Evolutionary conservation across 2,797 vertebrate genomes (phyloP), one percentile per base, ranked within the genome.

Genomic region (Manis pentadactyla): DNA sequence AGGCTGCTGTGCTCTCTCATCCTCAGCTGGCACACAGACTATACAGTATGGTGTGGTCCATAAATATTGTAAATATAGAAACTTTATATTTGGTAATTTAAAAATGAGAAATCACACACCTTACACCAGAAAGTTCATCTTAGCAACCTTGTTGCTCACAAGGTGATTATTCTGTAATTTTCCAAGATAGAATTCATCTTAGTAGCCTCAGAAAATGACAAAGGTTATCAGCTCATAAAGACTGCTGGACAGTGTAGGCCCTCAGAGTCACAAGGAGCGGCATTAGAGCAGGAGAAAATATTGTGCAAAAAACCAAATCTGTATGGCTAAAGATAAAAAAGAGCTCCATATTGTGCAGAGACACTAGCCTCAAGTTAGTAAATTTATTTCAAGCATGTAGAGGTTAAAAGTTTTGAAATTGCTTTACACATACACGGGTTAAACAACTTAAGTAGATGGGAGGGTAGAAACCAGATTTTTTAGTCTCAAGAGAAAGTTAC

Each of bases 181-280:
- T 77, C 39, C 85, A 53, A 64, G 37, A 91, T 57, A 89, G 31
- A 96, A 57, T 82, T 96, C 55, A 96, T 84, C 83, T 81, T 46
- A 66, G 87, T 10, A 64, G 68, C 81, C 86, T 78, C 86, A 75
- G 42, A 84, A 94, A 96, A 51, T 69, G 77, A 61, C 78, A 86
- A 51, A 18, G 39, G 53, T 42, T 68, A 97, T 79, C 69, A 87
- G 87, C 64, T 93, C 73, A 37, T 57, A 84, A 95, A 91, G 71
- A 90, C n/a, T 57, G 77, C 68, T 25, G 4, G n/a, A 79, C 11
- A 73, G 81, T 37, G 23, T 9, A 87, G 29, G 34, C 39, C 69
- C 69, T 75, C 27, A 69, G 64, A 88, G 83, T 92, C 74, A 69
- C 19, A 95, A 81, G 49, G 0, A 46, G 31, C 89, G 78, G 4